Conservation (phyloP, 2,797 vertebrate genomes). For the Chanos chanos region DNA sequence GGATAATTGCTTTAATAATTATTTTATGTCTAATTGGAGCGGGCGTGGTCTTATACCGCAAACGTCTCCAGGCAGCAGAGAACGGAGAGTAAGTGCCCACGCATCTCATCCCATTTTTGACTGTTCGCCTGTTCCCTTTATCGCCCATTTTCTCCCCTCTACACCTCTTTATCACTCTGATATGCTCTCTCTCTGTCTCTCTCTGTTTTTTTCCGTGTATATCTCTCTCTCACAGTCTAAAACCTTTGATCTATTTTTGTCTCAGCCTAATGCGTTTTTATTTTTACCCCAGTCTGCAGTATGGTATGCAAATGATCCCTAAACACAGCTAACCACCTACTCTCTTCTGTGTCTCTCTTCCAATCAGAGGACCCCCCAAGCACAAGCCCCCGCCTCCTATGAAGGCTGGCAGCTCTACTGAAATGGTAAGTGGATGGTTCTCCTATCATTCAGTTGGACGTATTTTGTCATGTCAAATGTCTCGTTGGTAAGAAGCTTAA, state of each 20-base stretch:
- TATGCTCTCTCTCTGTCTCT: not conserved
- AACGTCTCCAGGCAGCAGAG: constrained; percentile 34
- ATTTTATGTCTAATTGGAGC: constrained; percentile 51
- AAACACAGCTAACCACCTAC: not conserved
- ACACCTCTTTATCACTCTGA: constrained; percentile 5
- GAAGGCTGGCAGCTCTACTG: constrained; percentile 65
- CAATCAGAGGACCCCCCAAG: constrained; percentile 70
- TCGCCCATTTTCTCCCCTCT: too few species aligned
- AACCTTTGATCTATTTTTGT: constrained; percentile 21
- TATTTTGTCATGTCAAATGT: constrained; percentile 22
- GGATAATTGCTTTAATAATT: constrained; percentile 56
- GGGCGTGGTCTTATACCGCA: constrained; percentile 53
- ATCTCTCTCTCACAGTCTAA: not conserved
- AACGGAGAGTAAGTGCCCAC: constrained; percentile 64
- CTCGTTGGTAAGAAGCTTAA: not conserved
- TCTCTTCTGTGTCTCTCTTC: constrained; percentile 31
- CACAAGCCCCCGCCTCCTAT: constrained; percentile 73
- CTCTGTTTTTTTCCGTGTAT: not conserved
- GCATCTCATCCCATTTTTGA: too few species aligned
- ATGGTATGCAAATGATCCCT: not conserved
- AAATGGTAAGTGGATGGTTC: constrained; percentile 67
- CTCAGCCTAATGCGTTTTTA: constrained; percentile 1
- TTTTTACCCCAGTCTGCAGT: not conserved
- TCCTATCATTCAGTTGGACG: constrained; percentile 36
- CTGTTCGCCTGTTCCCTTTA: too few species aligned